phyloP scores from a whole-genome alignment of 2,113 vertebrate species.

The Lepus europaeus region DNA sequence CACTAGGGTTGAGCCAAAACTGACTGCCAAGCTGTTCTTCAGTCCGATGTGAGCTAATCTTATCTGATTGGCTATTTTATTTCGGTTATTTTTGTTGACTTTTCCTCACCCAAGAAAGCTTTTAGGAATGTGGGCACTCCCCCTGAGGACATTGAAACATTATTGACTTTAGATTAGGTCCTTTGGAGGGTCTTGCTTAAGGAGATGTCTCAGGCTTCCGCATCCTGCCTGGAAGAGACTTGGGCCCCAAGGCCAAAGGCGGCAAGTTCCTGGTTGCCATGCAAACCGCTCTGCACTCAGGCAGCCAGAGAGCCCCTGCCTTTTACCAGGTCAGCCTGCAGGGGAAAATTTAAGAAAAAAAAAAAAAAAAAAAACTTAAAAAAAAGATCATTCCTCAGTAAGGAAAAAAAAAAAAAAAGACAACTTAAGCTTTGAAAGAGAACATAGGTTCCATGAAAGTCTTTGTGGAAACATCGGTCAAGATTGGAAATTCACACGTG shows the following conservation, averaged over 20 bases:
- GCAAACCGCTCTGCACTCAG: background rate
- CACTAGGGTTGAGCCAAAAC: background rate
- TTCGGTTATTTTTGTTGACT: constrained; percentile 66
- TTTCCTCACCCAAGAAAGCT: constrained; percentile 67
- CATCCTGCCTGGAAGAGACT: background rate
- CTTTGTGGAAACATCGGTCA: background rate
- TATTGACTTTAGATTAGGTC: constrained; percentile 76
- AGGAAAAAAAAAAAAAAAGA: background rate
- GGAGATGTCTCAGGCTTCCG: background rate
- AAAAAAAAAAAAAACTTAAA: too few relatives aligned
- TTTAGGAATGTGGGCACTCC: constrained; percentile 62
- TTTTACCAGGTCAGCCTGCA: background rate
- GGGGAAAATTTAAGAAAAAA: too few relatives aligned
- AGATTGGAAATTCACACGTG: background rate
- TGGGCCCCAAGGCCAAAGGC: background rate
- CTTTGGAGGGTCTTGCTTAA: constrained; percentile 10
- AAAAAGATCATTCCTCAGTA: background rate
- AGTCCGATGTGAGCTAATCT: constrained; percentile 62
- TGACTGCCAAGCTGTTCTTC: background rate
- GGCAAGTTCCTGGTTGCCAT: background rate
- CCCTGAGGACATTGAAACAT: constrained; percentile 5
- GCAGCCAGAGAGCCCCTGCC: background rate
- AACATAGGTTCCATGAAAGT: background rate
- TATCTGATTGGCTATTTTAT: constrained; percentile 68
- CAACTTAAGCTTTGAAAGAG: background rate